A percentile compares a stretch with the other conserved stretches of the same genome.
These are phyloP conservation scores for Hippopotamyrus pictus DNA, from an alignment of 2,797 vertebrate genomes.

Conservation along the genomic window DNA sequence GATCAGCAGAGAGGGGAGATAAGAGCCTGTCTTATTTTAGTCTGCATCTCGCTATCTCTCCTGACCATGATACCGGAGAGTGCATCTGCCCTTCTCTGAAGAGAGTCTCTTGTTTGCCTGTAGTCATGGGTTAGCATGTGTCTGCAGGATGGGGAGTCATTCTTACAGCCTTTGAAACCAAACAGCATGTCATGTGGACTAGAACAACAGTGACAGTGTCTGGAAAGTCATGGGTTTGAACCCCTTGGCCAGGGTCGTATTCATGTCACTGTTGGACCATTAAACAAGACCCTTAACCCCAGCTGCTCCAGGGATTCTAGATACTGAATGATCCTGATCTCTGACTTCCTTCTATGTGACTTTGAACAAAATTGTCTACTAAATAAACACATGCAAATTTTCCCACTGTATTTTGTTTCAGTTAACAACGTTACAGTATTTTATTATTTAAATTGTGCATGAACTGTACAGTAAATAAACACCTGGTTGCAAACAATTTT, in stretches of 20 bases:
- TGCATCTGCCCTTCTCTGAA: neutral
- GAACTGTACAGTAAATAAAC: neutral
- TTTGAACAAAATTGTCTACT: neutral
- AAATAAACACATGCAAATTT: neutral
- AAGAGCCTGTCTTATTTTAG: conserved; percentile 2
- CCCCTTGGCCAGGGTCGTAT: neutral
- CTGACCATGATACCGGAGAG: conserved; percentile 5
- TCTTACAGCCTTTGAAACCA: neutral
- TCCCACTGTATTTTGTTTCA: neutral
- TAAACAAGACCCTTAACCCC: neutral
- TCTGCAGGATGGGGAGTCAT: neutral
- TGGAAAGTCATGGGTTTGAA: neutral
- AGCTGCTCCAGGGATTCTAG: neutral
- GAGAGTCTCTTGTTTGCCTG: neutral
- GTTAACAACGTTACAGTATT: neutral
- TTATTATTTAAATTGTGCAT: neutral
- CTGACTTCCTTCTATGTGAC: neutral
- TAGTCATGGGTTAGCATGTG: neutral
- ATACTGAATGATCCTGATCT: neutral
- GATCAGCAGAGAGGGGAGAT: conserved; percentile 19
- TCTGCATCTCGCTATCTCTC: neutral
- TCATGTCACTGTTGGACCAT: neutral
- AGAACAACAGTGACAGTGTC: neutral
- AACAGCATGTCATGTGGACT: neutral
- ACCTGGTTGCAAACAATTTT: neutral